Base-by-base conservation (phyloP, 2,113 vertebrate genomes). In the Epinephelus lanceolatus region DNA sequence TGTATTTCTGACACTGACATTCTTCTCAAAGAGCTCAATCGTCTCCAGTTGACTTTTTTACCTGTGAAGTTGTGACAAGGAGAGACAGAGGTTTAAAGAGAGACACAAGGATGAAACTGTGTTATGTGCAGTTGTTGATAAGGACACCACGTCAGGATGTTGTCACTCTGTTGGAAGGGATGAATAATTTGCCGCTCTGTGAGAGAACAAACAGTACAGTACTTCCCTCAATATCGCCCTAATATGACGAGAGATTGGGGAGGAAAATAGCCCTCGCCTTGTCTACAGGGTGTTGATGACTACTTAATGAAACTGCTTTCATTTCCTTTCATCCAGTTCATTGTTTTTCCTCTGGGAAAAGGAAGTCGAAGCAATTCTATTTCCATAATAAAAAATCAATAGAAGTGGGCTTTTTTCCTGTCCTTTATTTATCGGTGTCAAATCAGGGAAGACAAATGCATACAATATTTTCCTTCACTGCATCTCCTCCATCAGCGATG, bases 281-380 rank as follows among this genome's bases (percentile, higher is more conserved):
- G 60, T 80, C 42, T 66, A 33, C 70, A 63, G 27, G 25, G 66
- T 76, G 76, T 52, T 84, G 71, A 86, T 88, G 80, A 52, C 76
- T 68, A 55, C n/a, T 87, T 83, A 74, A 86, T 88, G 71, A 86
- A 86, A 84, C 51, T 37, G 56, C 69, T 81, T 90, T 89, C 74
- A 93, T 91, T 92, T 90, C 81, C 77, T 85, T 52, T 81, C 67
- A 67, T 72, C 14, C 73, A 30, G 11, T 79, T 85, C 68, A 76
- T 91, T 76, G 60, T 79, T 60, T 84, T 82, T 68, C 45, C 23
- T n/a, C 6, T 14, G 51, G 51, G 49, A 86, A 75, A 7, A 1
- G 67, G 42, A 86, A 71, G 57, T 68, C 1, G 21, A 23, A 9
- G 30, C 30, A n/a, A 67, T 67, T 87, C 37, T 23, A 80, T 63